These are phyloP conservation scores for Lepeophtheirus nordmannii DNA, from an alignment of 2,888 invertebrate species.

Conservation along the genomic window DNA sequence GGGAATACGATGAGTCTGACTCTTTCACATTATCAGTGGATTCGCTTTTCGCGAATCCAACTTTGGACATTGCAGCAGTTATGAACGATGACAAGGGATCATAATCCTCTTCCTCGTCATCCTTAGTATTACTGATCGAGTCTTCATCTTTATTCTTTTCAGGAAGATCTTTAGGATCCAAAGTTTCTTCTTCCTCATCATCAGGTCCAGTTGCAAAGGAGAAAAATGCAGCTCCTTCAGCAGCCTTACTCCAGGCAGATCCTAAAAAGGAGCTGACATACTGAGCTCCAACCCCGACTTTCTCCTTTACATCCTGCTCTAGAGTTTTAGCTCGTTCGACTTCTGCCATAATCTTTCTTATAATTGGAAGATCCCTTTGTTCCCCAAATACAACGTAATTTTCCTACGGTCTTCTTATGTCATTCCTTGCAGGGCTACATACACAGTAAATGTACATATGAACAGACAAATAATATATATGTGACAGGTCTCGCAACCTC, in stretches of 20 bases:
- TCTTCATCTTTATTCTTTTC: not conserved
- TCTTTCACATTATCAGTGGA: not conserved
- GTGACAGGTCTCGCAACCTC: too few species aligned
- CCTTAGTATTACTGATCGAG: not conserved
- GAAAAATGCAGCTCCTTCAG: not conserved
- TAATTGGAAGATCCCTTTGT: too few species aligned
- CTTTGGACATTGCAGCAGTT: not conserved
- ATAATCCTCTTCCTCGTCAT: not conserved
- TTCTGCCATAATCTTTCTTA: not conserved
- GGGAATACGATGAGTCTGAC: not conserved
- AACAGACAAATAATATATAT: too few species aligned
- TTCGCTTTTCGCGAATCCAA: not conserved
- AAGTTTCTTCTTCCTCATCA: not conserved
- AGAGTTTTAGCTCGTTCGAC: not conserved
- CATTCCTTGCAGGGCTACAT: too few species aligned
- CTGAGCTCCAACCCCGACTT: slow-evolving; percentile 15
- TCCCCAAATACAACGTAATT: too few species aligned
- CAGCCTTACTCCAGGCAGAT: slow-evolving; percentile 16
- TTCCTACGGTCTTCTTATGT: too few species aligned
- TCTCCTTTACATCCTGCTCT: slow-evolving; percentile 1
- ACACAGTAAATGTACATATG: too few species aligned
- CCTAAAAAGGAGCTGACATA: slow-evolving; percentile 16
- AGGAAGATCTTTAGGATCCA: not conserved
- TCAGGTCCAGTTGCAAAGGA: not conserved
- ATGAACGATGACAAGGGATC: not conserved